These are phyloP conservation scores for Campoletis sonorensis DNA, from an alignment of 1,140 invertebrate genomes.

Conservation along the genomic window DNA sequence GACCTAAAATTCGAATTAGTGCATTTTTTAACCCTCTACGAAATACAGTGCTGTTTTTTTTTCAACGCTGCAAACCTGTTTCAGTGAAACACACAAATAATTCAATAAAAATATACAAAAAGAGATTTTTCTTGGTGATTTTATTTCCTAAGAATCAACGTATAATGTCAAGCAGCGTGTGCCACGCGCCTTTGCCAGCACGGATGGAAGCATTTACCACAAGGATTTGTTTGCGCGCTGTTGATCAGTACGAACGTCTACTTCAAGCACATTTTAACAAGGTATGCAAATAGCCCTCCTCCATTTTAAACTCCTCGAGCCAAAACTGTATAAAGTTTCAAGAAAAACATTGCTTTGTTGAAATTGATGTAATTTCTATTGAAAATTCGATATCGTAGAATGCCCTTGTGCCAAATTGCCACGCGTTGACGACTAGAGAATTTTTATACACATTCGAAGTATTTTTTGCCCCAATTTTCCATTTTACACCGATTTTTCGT, in stretches of 20 bases:
- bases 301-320: neutral
- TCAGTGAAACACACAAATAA: neutral
- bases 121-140: slow-evolving; percentile 2
- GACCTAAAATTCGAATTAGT: neutral
- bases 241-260: slow-evolving; percentile 80
- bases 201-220: slow-evolving; percentile 78
- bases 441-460: no score
- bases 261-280: slow-evolving; percentile 72
- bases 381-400: no score
- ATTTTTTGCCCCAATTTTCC: no score
- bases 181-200: slow-evolving; percentile 75
- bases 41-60: neutral
- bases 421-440: no score
- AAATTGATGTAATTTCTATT: no score
- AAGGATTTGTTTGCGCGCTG: slow-evolving; percentile 78
- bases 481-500: no score
- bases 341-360: no score
- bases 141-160: neutral
- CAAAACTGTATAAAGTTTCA: neutral
- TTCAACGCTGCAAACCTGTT: neutral
- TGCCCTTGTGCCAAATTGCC: no score
- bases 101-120: neutral
- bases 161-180: slow-evolving; percentile 73
- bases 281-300: slow-evolving; percentile 54
- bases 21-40: neutral